Base-by-base conservation (phyloP, 2,888 invertebrate genomes). In the Himalopsyche anomala region DNA sequence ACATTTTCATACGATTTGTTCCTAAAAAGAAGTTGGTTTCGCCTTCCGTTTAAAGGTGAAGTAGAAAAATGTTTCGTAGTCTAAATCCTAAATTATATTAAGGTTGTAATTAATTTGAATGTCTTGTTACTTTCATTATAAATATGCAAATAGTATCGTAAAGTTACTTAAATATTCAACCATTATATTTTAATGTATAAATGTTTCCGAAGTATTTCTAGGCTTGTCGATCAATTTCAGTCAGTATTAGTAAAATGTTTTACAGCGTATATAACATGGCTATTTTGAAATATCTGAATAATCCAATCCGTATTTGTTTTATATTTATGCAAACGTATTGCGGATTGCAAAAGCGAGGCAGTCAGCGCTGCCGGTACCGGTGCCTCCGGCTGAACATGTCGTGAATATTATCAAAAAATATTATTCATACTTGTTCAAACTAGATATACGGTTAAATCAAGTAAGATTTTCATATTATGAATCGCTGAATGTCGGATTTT, bases 321-420 rank as follows among this genome's bases (percentile, higher is more conserved):
- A 74, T 74, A 74, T 74, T 74, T 74, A 74, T 74, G 74, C 74
- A 74, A 74, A 74, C 74, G 28, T 74, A 74, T 74, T 74, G 74
- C 74, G 15, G 36, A 74, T 74, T 74, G 74, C 74, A 74, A 74
- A 74, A 74, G 74, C 74, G 51, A 51, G 15, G 36, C 74, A 12
- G 74, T 15, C 74, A 36, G 74, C 36, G 28, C 74, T 74, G 74
- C 15, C 74, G 74, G 36, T 74, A 36, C 74, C 74, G 74, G 74
- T 74, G 74, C 74, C 74, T 36, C 36, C 19, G 74, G 74, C 74
- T 51, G 36, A 74, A 19, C 62, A 62, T 19, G 62, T 62, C 62
- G 62, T 62, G 62, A 15, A 62, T 62, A 62, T 62, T 36, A 74
- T 74, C 74, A 15, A 51, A 74, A 74, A 74, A 74, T 74, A 51